phyloP scores from a whole-genome alignment of 2,797 vertebrate genomes.

The Hypotaenidia philippensis region DNA sequence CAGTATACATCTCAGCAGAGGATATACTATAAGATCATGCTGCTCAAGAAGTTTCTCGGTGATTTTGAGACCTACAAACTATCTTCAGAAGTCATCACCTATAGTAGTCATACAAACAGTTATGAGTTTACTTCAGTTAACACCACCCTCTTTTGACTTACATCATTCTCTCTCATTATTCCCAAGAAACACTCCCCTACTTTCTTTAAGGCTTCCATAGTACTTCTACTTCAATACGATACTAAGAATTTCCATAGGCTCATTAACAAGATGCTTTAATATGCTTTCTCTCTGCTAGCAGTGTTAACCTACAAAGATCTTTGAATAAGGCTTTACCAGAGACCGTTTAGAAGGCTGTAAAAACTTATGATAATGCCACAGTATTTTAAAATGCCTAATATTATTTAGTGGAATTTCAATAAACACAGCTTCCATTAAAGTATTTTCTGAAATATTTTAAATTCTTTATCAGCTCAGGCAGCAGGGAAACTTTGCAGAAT shows the following conservation, averaged over 20 bases:
- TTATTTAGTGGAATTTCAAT: not conserved
- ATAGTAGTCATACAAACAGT: not conserved
- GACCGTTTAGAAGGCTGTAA: not conserved
- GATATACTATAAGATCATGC: not conserved
- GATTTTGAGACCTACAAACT: not conserved
- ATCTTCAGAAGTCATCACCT: not conserved
- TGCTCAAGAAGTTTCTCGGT: not conserved
- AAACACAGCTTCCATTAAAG: not conserved
- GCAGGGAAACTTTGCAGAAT: not conserved
- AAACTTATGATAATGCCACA: not conserved
- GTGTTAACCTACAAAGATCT: not conserved
- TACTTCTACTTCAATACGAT: not conserved
- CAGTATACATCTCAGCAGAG: not conserved
- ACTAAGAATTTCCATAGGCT: not conserved
- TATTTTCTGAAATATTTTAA: not conserved
- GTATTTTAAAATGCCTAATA: not conserved
- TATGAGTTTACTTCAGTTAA: not conserved
- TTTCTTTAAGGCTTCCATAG: not conserved
- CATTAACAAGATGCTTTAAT: not conserved
- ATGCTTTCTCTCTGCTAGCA: not conserved
- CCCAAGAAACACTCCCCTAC: not conserved
- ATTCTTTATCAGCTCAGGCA: not conserved
- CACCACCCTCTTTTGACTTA: conserved; percentile 21
- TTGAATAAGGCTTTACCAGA: not conserved
- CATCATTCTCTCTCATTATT: not conserved